phyloP scores from a whole-genome alignment of 2,113 vertebrate genomes.

The Ivindomyrus marchei region DNA sequence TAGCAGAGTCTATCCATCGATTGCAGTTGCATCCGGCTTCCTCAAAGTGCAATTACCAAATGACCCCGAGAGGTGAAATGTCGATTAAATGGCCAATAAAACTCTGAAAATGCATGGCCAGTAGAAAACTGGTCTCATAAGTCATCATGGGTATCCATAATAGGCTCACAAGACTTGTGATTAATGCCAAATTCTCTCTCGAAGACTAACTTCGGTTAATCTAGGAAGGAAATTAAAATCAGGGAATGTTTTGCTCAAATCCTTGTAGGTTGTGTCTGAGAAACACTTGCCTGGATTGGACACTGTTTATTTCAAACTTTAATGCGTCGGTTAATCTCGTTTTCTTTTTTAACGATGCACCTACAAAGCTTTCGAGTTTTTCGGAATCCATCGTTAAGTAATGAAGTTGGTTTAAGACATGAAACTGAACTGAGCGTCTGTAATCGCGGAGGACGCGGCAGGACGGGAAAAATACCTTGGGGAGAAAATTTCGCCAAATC shows the following conservation, averaged over 20 bases:
- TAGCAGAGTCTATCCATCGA: not conserved
- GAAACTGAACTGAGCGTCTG: not conserved
- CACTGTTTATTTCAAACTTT: not conserved
- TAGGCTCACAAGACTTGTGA: not conserved
- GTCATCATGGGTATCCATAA: not conserved
- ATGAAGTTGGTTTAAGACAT: not conserved
- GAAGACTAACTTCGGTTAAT: not conserved
- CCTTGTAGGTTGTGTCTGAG: not conserved
- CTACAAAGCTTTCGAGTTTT: not conserved
- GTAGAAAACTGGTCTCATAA: not conserved
- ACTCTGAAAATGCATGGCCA: not conserved
- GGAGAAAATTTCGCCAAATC: not conserved
- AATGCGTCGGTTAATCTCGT: not conserved
- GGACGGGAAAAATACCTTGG: not conserved
- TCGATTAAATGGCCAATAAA: not conserved
- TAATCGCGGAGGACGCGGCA: not conserved
- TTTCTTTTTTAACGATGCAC: not conserved
- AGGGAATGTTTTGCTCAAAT: slow-evolving; percentile 4
- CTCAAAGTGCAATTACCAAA: not conserved
- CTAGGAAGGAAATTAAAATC: not conserved
- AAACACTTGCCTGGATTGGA: not conserved
- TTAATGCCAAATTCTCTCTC: not conserved
- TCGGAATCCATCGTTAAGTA: not conserved
- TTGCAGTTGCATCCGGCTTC: not conserved
- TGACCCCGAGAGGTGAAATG: slow-evolving; percentile 1